These are phyloP conservation scores for Macrochelys suwanniensis DNA, from an alignment of 2,797 vertebrate species.

Conservation along the genomic window DNA sequence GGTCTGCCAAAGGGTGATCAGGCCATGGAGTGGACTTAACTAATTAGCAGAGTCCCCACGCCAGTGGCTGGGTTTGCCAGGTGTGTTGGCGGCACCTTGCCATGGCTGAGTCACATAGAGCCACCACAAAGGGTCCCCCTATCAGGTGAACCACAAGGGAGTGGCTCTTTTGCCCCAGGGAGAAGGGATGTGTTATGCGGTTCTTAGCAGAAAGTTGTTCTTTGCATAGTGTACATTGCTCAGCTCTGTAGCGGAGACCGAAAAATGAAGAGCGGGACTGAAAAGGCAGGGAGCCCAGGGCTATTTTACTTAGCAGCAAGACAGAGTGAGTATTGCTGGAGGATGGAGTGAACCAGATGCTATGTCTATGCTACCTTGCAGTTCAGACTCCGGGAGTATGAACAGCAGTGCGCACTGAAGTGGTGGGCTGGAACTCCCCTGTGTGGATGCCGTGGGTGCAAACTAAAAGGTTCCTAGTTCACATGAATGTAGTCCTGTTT, in stretches of 20 bases:
- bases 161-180: rapidly evolving
- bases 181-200: neutral
- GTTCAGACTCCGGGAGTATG: neutral
- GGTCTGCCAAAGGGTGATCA: neutral
- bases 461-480: neutral
- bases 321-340: rapidly evolving
- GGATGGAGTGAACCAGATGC: neutral
- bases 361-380: neutral
- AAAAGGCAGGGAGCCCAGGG: neutral
- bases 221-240: rapidly evolving
- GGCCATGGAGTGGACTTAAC: neutral
- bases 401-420: neutral
- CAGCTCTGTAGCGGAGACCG: neutral
- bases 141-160: rapidly evolving
- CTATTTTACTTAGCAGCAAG: neutral
- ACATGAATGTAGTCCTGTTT: neutral
- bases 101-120: rapidly evolving
- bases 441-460: neutral
- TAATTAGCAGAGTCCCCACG: rapidly evolving
- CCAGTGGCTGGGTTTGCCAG: neutral
- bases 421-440: neutral
- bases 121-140: neutral
- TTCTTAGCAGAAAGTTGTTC: neutral
- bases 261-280: rapidly evolving
- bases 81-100: rapidly evolving